Evolutionary conservation across 2,113 vertebrate species (phyloP).

Genomic region (Eleginops maclovinus): DNA sequence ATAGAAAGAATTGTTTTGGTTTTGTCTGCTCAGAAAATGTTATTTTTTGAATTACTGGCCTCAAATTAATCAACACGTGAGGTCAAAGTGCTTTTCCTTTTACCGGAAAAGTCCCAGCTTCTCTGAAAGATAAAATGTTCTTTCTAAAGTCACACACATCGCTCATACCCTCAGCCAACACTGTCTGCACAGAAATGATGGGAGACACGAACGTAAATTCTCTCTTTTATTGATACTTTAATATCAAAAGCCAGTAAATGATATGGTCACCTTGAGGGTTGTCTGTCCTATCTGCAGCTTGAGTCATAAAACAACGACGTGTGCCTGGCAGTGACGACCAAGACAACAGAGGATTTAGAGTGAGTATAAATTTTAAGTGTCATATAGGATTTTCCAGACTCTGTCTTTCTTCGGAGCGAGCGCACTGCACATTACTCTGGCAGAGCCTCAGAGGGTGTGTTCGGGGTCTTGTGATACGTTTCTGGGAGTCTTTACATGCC

Average conservation of each 20-base stretch:
- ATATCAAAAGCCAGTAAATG: conserved; percentile 2
- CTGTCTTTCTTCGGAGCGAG: not conserved
- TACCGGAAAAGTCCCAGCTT: not conserved
- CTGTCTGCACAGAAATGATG: conserved; percentile 21
- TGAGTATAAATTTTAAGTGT: not conserved
- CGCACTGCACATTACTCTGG: conserved; percentile 16
- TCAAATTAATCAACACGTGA: not conserved
- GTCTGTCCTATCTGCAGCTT: not conserved
- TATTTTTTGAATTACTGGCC: not conserved
- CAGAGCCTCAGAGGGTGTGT: conserved; percentile 25
- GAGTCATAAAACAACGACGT: not conserved
- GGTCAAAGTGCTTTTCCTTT: not conserved
- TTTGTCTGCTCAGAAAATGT: no score
- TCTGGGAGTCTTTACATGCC: conserved; percentile 66
- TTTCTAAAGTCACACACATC: conserved; percentile 11
- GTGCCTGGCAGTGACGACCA: not conserved
- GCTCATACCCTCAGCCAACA: not conserved
- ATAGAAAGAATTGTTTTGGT: not conserved
- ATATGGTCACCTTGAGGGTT: conserved; percentile 1
- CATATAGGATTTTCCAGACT: not conserved
- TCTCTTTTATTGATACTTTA: conserved; percentile 43
- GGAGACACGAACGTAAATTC: not conserved
- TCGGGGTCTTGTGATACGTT: conserved; percentile 73
- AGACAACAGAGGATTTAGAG: not conserved
- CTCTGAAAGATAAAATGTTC: conserved; percentile 1